Base-by-base conservation (phyloP, 2,888 invertebrate genomes). In the Hypomecis atomaria region DNA sequence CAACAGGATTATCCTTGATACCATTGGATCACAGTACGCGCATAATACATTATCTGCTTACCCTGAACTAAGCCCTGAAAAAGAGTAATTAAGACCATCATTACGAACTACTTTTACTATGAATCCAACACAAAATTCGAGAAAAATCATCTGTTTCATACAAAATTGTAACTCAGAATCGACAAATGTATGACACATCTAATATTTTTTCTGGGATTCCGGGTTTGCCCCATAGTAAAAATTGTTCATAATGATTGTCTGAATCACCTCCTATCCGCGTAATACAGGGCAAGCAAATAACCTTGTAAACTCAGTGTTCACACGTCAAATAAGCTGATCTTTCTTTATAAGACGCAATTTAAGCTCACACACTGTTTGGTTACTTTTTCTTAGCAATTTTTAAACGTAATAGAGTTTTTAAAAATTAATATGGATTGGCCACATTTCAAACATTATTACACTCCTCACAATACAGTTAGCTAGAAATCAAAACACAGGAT, bases 351-450 rank as follows among this genome's bases (percentile, higher is more conserved):
- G 33, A 55, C 23, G 48, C 48, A 54, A 2, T 23, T 23, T n/a
- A n/a, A 54, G 36, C 40, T 48, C 60, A 55, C 60, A 61, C 60
- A 6, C n/a, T 33, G 4, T 13, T 11, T 60, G 7, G 60, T 54
- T 40, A 48, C 34, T 59, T 5, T 50, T 37, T 58, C 43, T n/a
- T 13, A 9, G 9, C 23, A 38, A 8, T 40, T 23, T 10, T 38
- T 10, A 6, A 1, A 10, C 5, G n/a, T 58, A 1, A 7, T 38
- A 37, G 8, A 44, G 34, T 40, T 33, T 23, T 42, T 34, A 37
- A 49, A 37, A 2, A 10, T 4, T 9, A 36, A 1, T 36, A 50
- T 59, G 52, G 33, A 57, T 45, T n/a, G 5, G 44, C 13, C 54
- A 60, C 54, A 43, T 43, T 54, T 37, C 57, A 52, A 38, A 56